Evolutionary conservation across 2,888 invertebrate genomes (phyloP).

Genomic region (Caenorhabditis sulstoni): DNA sequence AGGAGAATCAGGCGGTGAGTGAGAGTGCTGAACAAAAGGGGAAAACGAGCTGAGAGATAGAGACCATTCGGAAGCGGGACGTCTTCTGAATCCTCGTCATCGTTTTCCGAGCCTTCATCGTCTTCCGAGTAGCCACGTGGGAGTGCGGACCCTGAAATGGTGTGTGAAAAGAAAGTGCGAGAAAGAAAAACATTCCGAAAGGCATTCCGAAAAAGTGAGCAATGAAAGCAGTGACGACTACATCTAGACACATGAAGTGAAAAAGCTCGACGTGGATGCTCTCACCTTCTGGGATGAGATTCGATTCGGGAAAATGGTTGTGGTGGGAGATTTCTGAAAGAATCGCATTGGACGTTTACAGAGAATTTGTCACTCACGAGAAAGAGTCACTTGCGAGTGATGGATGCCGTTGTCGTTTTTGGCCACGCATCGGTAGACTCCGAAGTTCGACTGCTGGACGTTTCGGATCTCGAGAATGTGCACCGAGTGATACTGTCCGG

Average conservation of each 20-base stretch:
- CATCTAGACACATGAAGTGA: background rate
- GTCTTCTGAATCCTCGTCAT: slow-evolving; percentile 2
- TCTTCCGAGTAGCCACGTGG: slow-evolving; percentile 43
- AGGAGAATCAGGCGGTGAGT: slow-evolving; percentile 10
- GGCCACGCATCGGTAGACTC: slow-evolving; percentile 78
- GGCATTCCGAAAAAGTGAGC: background rate
- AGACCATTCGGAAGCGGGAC: slow-evolving; percentile 11
- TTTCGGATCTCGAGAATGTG: slow-evolving; percentile 77
- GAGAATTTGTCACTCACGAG: slow-evolving; percentile 53
- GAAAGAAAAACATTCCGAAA: too few relatives aligned
- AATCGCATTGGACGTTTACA: background rate
- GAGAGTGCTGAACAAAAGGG: slow-evolving; percentile 12
- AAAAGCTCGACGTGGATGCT: background rate
- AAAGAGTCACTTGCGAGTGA: slow-evolving; percentile 74
- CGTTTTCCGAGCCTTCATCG: slow-evolving; percentile 24
- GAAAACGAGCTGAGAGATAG: slow-evolving; percentile 1
- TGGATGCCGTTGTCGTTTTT: slow-evolving; percentile 79
- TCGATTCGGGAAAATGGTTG: slow-evolving; percentile 36
- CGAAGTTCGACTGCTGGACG: slow-evolving; percentile 69
- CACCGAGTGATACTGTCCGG: slow-evolving; percentile 75
- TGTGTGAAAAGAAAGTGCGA: slow-evolving; percentile 8
- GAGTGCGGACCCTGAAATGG: slow-evolving; percentile 47
- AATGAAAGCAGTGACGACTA: background rate
- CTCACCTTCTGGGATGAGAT: slow-evolving; percentile 55
- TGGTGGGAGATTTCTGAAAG: slow-evolving; percentile 54